phyloP scores from a whole-genome alignment of 2,797 vertebrate species.

The Benthosema pterotum region DNA sequence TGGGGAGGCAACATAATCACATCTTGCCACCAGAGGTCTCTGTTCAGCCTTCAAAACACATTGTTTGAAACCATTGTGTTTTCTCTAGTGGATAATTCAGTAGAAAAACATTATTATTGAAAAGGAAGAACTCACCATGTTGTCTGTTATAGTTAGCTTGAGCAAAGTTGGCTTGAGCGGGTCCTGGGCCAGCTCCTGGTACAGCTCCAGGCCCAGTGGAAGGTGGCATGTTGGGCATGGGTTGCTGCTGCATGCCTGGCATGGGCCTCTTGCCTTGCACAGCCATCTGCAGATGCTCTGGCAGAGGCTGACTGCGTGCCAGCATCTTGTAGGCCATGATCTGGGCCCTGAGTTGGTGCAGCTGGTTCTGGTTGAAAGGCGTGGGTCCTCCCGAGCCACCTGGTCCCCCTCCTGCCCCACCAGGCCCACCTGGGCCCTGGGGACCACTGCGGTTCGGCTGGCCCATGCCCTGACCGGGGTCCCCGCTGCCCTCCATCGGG shows the following conservation, averaged over 20 bases:
- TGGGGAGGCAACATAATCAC: not conserved
- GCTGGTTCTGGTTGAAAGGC: conserved; percentile 95
- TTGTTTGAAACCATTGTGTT: conserved; percentile 19
- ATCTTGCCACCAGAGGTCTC: conserved; percentile 51
- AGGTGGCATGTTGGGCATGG: conserved; percentile 89
- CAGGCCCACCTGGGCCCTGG: conserved; percentile 23
- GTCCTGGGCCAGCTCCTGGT: conserved; percentile 67
- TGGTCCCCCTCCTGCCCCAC: conserved; percentile 49
- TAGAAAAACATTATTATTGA: not conserved
- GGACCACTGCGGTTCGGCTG: conserved; percentile 83
- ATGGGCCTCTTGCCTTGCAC: conserved; percentile 95
- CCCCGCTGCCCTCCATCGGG: conserved; percentile 79
- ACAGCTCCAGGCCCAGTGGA: conserved; percentile 80
- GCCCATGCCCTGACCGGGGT: conserved; percentile 84
- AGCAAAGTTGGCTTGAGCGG: conserved; percentile 75
- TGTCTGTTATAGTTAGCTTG: conserved; percentile 78
- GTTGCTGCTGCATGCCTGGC: conserved; percentile 87
- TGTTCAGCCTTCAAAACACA: conserved; percentile 6
- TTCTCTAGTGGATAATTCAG: not conserved
- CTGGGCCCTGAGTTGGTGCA: conserved; percentile 94
- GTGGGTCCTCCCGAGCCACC: conserved; percentile 79
- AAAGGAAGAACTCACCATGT: conserved; percentile 80
- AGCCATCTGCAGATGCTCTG: conserved; percentile 94
- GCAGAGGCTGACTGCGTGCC: conserved; percentile 89
- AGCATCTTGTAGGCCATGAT: conserved; percentile 99